These are phyloP conservation scores for Ptychobarbus kaznakovi DNA, from an alignment of 2,797 vertebrate genomes.

Conservation along the genomic window DNA sequence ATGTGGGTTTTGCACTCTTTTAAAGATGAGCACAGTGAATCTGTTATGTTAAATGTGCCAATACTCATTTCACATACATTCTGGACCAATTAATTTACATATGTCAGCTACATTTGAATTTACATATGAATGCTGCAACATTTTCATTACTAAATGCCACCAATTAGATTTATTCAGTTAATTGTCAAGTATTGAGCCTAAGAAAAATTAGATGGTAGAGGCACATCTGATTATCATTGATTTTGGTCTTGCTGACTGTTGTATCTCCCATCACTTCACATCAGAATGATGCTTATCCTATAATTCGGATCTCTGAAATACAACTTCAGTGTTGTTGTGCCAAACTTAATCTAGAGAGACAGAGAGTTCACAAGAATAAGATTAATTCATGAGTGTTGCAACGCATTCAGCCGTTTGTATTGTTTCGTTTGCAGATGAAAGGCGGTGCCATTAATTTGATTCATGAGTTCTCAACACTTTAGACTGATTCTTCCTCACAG, in stretches of 20 bases:
- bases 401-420: not conserved
- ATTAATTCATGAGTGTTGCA: not conserved
- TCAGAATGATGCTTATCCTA: conserved; percentile 6
- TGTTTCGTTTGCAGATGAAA: conserved; percentile 23
- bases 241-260: conserved; percentile 29
- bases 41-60: not conserved
- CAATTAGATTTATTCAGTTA: conserved; percentile 36
- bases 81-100: not conserved
- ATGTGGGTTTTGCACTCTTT: conserved; percentile 3
- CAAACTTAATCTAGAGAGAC: conserved; percentile 2
- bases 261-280: conserved; percentile 11
- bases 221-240: conserved; percentile 33
- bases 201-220: conserved; percentile 20
- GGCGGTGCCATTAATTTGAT: conserved; percentile 29
- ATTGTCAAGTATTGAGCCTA: conserved; percentile 29
- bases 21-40: not conserved
- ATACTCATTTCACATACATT: not conserved
- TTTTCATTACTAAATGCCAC: conserved; percentile 30
- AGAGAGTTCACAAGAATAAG: not conserved
- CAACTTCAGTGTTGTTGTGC: not conserved
- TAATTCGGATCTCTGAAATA: conserved; percentile 24
- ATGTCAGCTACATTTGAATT: not conserved
- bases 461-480: conserved; percentile 30
- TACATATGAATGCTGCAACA: not conserved
- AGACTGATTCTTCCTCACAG: conserved; percentile 13